A percentile compares a stretch with the other conserved stretches of the same genome.
phyloP scores from a whole-genome alignment of 2,113 vertebrate species.

The Phocoena sinus region DNA sequence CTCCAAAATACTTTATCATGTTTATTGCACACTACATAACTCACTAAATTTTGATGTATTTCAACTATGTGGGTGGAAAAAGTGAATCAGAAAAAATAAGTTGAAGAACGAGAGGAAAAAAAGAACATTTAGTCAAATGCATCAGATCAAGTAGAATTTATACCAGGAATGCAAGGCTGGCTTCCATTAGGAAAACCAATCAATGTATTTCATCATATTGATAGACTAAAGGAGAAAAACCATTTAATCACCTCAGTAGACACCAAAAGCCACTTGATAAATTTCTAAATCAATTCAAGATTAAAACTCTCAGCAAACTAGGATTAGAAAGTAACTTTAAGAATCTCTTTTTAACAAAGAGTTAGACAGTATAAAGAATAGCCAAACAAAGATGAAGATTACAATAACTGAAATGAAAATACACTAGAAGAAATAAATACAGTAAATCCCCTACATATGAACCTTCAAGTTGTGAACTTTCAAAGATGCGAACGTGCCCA shows the following conservation, averaged over 20 bases:
- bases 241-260: background rate
- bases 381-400: background rate
- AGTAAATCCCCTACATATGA: too few species aligned
- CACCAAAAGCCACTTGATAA: background rate
- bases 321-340: background rate
- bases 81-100: background rate
- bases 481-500: too few species aligned
- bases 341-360: background rate
- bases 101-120: background rate
- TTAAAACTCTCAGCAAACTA: background rate
- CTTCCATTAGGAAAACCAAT: background rate
- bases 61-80: background rate
- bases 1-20: background rate
- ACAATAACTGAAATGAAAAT: background rate
- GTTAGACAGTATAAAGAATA: background rate
- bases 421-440: background rate
- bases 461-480: too few species aligned
- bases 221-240: background rate
- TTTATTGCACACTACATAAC: background rate
- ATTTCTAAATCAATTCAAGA: background rate
- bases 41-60: background rate
- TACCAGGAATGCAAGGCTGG: background rate
- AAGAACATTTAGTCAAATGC: background rate
- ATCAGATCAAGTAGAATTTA: background rate
- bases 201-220: background rate